Base-by-base conservation (phyloP, 2,888 invertebrate species). In the Schizotus pectinicornis region DNA sequence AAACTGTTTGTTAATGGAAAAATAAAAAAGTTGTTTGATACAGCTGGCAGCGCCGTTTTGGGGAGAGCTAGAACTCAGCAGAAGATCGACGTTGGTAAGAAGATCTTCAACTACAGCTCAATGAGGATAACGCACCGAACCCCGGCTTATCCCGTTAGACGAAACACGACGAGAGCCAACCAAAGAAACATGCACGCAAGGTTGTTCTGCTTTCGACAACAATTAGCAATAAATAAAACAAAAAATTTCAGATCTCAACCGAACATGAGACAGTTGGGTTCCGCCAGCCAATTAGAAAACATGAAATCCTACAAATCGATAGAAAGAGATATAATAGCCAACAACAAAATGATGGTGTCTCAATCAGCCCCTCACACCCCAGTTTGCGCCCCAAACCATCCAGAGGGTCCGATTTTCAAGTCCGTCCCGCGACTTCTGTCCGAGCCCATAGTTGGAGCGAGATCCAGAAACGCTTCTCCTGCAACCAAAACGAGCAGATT, bases 101-200 rank as follows among this genome's bases (percentile, higher is more conserved):
- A 76, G 65, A 72, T 77, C 37, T 70, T 81, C 50, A 84, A 83
- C 32, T 85, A 84, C 67, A 85, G 84, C 69, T 85, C 85, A 5
- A 83, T 85, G 73, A 78, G 85, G 33, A 75, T 85, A 6, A 82
- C 85, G 0, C 83, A 84, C 63, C 81, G 81, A 63, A 73, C 78
- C 22, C 79, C 79, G 47, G 77, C 74, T 52, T 83, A 83, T 73
- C 84, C 84, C 1, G 82, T 85, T 11, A 75, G 85, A 9, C 77
- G 85, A 39, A 85, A 85, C 62, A 85, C 85, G 6, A 85, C 85
- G 3, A 78, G 84, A 59, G 84, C 82, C 6, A 77, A 78, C 57
- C 74, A 78, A 53, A 73, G 74, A 57, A 74, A 76, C 52, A 72
- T 77, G 72, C 77, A 79, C 57, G 78, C 79, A 13, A 74, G 77